Base-by-base conservation (phyloP, 1,140 invertebrate genomes). In the Lycorma delicatula region DNA sequence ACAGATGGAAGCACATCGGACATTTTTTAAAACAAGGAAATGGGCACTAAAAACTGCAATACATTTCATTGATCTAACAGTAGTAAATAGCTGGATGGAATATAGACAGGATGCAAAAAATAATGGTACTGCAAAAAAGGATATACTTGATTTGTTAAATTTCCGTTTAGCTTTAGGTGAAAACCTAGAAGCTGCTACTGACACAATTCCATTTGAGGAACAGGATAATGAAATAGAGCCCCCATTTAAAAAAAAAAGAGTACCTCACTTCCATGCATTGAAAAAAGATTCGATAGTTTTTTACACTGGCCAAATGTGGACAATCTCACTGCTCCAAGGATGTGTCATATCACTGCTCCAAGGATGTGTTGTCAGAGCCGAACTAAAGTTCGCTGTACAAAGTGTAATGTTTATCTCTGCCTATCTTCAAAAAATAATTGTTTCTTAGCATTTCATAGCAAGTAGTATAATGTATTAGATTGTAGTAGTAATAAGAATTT, bases 1-100 rank as follows among this genome's bases (percentile, higher is more conserved):
- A 12, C 53, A 62, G 25, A 60, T 66, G 9, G 50, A 62, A 26
- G 50, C 59, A 27, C 66, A 71, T 57, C 60, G 66, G 52, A 67
- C 64, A n/a, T 56, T 44, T n/a, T 62, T 68, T 27, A 62, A 62
- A 66, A 69, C 65, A 23, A 60, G 47, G 63, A 28, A 68, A 47
- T 68, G 66, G 63, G 67, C 69, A 48, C 51, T 68, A 25, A 60
- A 64, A 58, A 53, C 68, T 20, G 63, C 68, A 27, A 64, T 64
- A 28, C 65, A 71, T 44, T 61, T 63, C 25, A 54, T 68, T 29
- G 61, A 65, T 51, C 46, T 72, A 18, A 53, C 63, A 11, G 48
- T 70, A 36, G 64, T 66, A 1, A 71, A 70, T 56, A 50, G 34
- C 31, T 71, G 70, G 67, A 52, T 72, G 5, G 34, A 46, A 9